A percentile compares a stretch with the other conserved stretches of the same genome.
These are phyloP conservation scores for Stegophylla sp. DNA, from an alignment of 2,888 invertebrate species.

Conservation along the genomic window DNA sequence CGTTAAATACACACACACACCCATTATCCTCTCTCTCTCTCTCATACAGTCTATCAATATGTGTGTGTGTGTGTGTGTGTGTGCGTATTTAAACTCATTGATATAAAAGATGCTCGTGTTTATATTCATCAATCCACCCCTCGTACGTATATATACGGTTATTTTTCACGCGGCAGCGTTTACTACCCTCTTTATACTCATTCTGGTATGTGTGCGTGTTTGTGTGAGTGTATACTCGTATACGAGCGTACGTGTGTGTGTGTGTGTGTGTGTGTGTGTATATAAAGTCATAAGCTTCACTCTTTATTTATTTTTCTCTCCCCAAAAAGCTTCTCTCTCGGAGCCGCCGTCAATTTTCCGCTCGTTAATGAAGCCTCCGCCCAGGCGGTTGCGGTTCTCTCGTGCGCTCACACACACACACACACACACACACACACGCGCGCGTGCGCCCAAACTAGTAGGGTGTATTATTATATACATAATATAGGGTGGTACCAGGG, in stretches of 20 bases:
- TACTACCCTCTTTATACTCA: conserved; percentile 51
- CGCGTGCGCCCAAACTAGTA: conserved; percentile 30
- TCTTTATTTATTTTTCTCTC: conserved; percentile 50
- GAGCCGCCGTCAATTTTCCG: conserved; percentile 52
- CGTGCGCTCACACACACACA: conserved; percentile 18
- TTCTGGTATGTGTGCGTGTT: neutral
- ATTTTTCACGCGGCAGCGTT: conserved; percentile 55
- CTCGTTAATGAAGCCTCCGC: conserved; percentile 58
- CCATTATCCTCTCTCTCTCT: conserved; percentile 23
- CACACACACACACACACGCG: neutral
- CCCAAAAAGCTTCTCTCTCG: conserved; percentile 46
- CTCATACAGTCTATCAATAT: neutral
- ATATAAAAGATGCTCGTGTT: conserved; percentile 58
- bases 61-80: too few species aligned
- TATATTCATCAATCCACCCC: conserved; percentile 55
- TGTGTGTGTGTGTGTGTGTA: neutral
- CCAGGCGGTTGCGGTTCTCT: conserved; percentile 55
- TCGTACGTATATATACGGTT: conserved; percentile 37
- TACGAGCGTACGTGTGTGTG: conserved; percentile 27
- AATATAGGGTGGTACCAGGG: conserved; percentile 10
- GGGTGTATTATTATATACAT: conserved; percentile 22
- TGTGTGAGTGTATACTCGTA: too few species aligned
- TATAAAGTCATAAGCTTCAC: conserved; percentile 53
- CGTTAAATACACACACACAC: conserved; percentile 27
- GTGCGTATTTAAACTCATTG: conserved; percentile 35